phyloP scores from a whole-genome alignment of 2,797 vertebrate species.

The Crypturellus tataupa region DNA sequence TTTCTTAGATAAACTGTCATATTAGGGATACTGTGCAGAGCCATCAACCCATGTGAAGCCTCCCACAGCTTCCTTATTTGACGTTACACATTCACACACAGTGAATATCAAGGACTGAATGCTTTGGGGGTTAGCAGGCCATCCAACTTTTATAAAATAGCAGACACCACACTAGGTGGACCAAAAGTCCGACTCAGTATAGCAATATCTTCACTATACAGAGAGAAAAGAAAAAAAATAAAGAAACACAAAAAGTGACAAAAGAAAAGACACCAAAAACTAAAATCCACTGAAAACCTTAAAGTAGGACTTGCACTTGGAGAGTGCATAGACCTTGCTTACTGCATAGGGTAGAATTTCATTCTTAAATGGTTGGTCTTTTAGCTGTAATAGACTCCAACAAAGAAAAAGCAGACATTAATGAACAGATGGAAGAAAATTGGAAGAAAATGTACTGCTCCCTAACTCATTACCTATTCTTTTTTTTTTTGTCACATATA shows the following conservation, averaged over 20 bases:
- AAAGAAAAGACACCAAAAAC: constrained; percentile 11
- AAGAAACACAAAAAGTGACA: background rate
- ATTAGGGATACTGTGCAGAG: background rate
- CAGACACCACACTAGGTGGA: background rate
- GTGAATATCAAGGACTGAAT: background rate
- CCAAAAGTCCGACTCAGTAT: background rate
- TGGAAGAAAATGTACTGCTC: background rate
- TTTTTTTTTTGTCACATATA: background rate
- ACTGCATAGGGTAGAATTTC: background rate
- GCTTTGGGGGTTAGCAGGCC: background rate
- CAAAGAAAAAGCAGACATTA: background rate
- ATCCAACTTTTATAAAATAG: background rate
- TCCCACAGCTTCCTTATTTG: background rate
- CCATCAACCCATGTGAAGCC: background rate
- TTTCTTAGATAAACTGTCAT: background rate
- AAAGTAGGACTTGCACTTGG: background rate
- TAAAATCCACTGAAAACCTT: background rate
- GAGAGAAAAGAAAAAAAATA: background rate
- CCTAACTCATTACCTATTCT: background rate
- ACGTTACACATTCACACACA: background rate
- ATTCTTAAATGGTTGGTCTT: background rate
- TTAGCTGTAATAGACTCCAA: background rate
- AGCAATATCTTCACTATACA: background rate
- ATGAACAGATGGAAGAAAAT: background rate
- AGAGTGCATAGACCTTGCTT: background rate